phyloP scores from a whole-genome alignment of 2,888 invertebrate species.

The Brachypterus glaber region DNA sequence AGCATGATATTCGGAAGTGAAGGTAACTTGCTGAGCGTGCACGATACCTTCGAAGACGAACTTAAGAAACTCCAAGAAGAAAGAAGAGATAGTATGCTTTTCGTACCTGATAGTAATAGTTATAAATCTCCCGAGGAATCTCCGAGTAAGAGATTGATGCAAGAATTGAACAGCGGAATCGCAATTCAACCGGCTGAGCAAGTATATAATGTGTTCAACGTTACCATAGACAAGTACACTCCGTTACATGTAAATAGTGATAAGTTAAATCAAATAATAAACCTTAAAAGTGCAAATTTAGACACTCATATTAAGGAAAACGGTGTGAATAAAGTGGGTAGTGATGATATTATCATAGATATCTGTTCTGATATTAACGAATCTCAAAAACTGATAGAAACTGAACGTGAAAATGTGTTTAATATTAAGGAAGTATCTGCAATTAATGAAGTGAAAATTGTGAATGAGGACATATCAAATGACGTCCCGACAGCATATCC shows the following conservation, averaged over 20 bases:
- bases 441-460: neutral
- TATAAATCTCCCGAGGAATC: constrained; percentile 22
- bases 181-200: constrained; percentile 36
- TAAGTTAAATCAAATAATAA: constrained; percentile 25
- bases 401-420: neutral
- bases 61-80: constrained; percentile 43
- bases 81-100: constrained; percentile 38
- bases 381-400: constrained; percentile 2
- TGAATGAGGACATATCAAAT: too few relatives aligned
- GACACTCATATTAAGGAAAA: neutral
- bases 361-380: neutral
- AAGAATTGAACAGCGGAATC: constrained; percentile 33
- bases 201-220: constrained; percentile 39
- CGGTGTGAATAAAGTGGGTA: neutral
- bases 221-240: constrained; percentile 34
- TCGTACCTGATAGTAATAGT: constrained; percentile 38
- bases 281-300: constrained; percentile 10
- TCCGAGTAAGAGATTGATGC: constrained; percentile 27
- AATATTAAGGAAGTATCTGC: neutral
- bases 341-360: too few relatives aligned
- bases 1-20: constrained; percentile 46
- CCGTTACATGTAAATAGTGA: constrained; percentile 23
- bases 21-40: constrained; percentile 45
- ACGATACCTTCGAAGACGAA: constrained; percentile 47
- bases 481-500: too few relatives aligned